A percentile compares a stretch with the other conserved stretches of the same genome.
Evolutionary conservation across 64 coral and sea anemone genomes (phyloP).

Genomic region (Anthopleura sola): DNA sequence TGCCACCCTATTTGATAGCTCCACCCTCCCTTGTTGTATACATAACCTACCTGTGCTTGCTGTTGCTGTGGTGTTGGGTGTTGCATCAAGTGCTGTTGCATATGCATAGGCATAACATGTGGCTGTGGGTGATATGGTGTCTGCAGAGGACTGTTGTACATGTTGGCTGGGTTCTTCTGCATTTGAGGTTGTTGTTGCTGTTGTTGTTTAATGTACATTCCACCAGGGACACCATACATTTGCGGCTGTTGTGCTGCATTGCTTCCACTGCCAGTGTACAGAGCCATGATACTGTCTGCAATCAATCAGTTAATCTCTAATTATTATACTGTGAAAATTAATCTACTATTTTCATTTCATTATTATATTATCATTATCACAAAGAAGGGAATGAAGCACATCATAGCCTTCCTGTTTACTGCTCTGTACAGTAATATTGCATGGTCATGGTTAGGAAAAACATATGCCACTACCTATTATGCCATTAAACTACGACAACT

Average conservation of each 20-base stretch:
- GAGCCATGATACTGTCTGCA: conserved; percentile 67
- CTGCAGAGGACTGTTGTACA: conserved; percentile 23
- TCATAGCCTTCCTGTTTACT: too few relatives aligned
- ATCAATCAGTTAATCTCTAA: background rate
- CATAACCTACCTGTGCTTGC: conserved; percentile 31
- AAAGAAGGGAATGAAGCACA: too few relatives aligned
- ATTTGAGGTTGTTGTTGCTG: conserved; percentile 36
- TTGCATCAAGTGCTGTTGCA: conserved; percentile 45
- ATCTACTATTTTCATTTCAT: background rate
- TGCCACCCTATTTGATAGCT: too few relatives aligned
- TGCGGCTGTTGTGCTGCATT: conserved; percentile 29
- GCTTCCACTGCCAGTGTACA: conserved; percentile 13
- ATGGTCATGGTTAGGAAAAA: too few relatives aligned
- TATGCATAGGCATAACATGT: conserved; percentile 2
- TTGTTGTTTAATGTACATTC: conserved; percentile 67
- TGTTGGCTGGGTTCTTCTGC: background rate
- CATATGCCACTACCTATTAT: too few relatives aligned
- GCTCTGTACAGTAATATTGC: too few relatives aligned
- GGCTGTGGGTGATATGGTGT: background rate
- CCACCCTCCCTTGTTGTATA: too few relatives aligned
- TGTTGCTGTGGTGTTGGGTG: conserved; percentile 48
- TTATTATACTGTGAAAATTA: background rate
- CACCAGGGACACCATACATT: conserved; percentile 61
- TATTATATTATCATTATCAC: background rate
- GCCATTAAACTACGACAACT: too few relatives aligned